Evolutionary conservation across 2,113 vertebrate species (phyloP).

Genomic region (Mastomys natalensis): DNA sequence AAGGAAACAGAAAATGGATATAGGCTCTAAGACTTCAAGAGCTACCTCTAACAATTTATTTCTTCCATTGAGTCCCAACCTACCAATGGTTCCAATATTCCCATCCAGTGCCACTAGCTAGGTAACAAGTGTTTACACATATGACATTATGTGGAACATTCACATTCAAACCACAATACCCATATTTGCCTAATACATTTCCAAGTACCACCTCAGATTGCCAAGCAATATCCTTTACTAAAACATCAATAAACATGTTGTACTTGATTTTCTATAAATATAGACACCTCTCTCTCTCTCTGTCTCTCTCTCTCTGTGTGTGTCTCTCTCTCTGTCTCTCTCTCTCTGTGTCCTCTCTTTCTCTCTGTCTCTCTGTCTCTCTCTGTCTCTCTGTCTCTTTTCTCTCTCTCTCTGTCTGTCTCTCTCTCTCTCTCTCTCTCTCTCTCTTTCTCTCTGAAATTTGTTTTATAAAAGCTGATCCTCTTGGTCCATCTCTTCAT

Average conservation of each 20-base stretch:
- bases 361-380: too few species aligned
- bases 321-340: neutral
- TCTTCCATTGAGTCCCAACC: neutral
- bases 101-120: too few species aligned
- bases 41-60: neutral
- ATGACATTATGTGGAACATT: neutral
- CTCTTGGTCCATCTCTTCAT: neutral
- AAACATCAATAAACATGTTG: neutral
- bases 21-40: neutral
- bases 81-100: too few species aligned
- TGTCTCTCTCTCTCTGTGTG: neutral
- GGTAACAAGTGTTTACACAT: neutral
- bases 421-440: too few species aligned
- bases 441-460: neutral
- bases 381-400: too few species aligned
- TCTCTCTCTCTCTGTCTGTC: too few species aligned
- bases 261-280: neutral
- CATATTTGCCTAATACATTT: neutral
- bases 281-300: too few species aligned
- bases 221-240: neutral
- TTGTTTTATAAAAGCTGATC: neutral
- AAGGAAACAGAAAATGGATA: too few species aligned
- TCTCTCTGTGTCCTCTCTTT: too few species aligned
- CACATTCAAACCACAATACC: neutral
- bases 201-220: neutral